Percentiles rank a stretch among this genome's conserved stretches.
These are phyloP conservation scores for Cerceris ruficornis DNA, from an alignment of 2,888 invertebrate genomes.

Conservation along the genomic window DNA sequence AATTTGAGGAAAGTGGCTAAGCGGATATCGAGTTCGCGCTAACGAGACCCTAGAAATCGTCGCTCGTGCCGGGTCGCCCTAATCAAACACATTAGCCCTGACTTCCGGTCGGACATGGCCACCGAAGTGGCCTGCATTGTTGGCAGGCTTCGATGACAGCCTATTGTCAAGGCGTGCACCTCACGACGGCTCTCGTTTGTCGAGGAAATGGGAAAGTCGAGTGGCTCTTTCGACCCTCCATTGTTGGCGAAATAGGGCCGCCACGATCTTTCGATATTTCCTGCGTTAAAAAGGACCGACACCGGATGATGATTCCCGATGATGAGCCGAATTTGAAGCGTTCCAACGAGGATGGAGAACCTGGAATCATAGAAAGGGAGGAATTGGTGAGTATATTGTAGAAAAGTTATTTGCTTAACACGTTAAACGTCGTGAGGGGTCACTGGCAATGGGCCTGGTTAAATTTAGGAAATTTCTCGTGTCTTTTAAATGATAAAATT, in stretches of 20 bases:
- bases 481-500: background rate
- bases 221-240: conserved; percentile 68
- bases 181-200: conserved; percentile 53
- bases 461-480: no score
- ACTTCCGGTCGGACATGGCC: conserved; percentile 77
- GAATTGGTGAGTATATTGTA: background rate
- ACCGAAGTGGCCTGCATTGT: conserved; percentile 65
- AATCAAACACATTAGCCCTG: conserved; percentile 80
- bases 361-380: background rate
- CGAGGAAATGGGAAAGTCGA: conserved; percentile 77
- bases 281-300: conserved; percentile 39
- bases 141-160: conserved; percentile 41
- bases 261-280: conserved; percentile 55
- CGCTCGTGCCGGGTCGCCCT: conserved; percentile 65
- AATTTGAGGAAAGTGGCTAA: conserved; percentile 50
- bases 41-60: conserved; percentile 57
- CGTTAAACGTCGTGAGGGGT: no score
- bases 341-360: background rate
- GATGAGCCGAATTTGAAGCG: conserved; percentile 10
- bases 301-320: conserved; percentile 12
- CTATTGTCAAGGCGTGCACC: conserved; percentile 53
- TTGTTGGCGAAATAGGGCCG: conserved; percentile 42
- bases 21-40: conserved; percentile 73
- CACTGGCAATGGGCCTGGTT: no score
- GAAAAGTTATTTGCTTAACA: no score